phyloP scores from a whole-genome alignment of 2,888 invertebrate genomes.

The Cryptus armator region DNA sequence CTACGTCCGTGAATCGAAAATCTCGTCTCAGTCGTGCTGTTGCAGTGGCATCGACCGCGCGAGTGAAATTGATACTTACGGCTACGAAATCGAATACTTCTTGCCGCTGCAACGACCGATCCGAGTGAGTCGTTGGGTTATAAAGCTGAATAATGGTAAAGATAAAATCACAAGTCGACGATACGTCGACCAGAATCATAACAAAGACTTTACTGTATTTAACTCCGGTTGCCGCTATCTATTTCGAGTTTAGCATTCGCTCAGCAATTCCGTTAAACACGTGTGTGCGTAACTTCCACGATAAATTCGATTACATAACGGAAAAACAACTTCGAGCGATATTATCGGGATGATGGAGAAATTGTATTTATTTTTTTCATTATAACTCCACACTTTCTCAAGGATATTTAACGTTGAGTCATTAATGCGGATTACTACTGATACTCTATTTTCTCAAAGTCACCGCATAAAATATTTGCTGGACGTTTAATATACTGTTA shows the following conservation, averaged over 20 bases:
- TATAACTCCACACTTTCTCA: neutral
- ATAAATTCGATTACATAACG: neutral
- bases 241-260: neutral
- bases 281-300: neutral
- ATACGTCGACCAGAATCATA: neutral
- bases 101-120: neutral
- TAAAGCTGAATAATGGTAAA: slow-evolving; percentile 17
- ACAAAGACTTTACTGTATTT: neutral
- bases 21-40: slow-evolving; percentile 53
- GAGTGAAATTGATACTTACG: slow-evolving; percentile 25
- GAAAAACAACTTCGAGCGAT: neutral
- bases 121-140: neutral
- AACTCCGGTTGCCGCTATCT: neutral
- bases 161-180: neutral
- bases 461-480: too few species aligned
- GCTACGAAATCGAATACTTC: neutral
- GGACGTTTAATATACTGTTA: too few species aligned
- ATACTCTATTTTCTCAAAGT: too few species aligned
- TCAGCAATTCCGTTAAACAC: neutral
- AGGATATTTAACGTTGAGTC: neutral
- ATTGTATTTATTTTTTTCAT: neutral
- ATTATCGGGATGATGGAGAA: slow-evolving; percentile 5
- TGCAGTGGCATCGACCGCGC: slow-evolving; percentile 60
- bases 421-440: neutral
- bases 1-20: slow-evolving; percentile 39